These are phyloP conservation scores for Diachrysia chrysitis DNA, from an alignment of 2,888 invertebrate species.

Conservation along the genomic window DNA sequence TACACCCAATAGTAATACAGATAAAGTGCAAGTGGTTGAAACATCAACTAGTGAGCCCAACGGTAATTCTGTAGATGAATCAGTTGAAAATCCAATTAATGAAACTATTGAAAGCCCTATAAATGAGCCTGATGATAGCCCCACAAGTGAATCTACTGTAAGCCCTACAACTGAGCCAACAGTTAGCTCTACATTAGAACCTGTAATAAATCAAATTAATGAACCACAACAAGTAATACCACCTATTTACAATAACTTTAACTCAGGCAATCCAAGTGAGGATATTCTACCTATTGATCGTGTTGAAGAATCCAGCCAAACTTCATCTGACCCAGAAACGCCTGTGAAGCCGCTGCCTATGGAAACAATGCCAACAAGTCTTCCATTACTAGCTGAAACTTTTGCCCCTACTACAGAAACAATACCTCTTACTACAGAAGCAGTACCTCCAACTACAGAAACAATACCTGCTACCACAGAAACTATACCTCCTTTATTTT, in stretches of 20 bases:
- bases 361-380: slow-evolving; percentile 9
- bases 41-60: slow-evolving; percentile 58
- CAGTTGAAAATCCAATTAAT: slow-evolving; percentile 10
- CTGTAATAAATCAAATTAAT: slow-evolving; percentile 10
- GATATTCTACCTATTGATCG: slow-evolving; percentile 16
- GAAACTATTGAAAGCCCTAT: slow-evolving; percentile 12
- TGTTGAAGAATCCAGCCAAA: slow-evolving; percentile 24
- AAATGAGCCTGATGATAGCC: slow-evolving; percentile 16
- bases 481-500: slow-evolving; percentile 55
- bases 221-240: slow-evolving; percentile 38
- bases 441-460: slow-evolving; percentile 51
- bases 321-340: slow-evolving; percentile 17
- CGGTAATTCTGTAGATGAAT: slow-evolving; percentile 41
- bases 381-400: slow-evolving; percentile 37
- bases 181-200: neutral
- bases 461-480: slow-evolving; percentile 56
- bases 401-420: slow-evolving; percentile 51
- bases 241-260: slow-evolving; percentile 34
- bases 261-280: slow-evolving; percentile 23
- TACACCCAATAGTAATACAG: slow-evolving; percentile 45
- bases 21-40: slow-evolving; percentile 52
- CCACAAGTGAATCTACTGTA: slow-evolving; percentile 10
- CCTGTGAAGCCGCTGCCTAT: slow-evolving; percentile 19
- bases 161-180: slow-evolving; percentile 11
- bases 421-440: slow-evolving; percentile 55